Evolutionary conservation across 1,140 invertebrate genomes (phyloP), one percentile per base, ranked within the genome.

Genomic region (Aradophagus sp.): DNA sequence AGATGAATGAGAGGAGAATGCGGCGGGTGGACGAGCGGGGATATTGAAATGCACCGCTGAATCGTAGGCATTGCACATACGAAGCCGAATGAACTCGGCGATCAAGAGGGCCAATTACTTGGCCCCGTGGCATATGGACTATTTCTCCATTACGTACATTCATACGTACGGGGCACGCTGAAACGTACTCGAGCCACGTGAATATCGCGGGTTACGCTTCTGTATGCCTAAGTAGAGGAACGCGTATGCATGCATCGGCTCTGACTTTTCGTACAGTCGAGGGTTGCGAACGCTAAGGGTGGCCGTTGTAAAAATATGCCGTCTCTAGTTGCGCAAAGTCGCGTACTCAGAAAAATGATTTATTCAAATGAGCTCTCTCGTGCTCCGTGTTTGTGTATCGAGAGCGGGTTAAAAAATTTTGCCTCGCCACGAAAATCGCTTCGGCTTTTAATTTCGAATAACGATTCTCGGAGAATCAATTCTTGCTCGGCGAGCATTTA

Each of bases 21-120:
- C 27, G n/a, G n/a, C 20, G 36, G 44, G 59, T 55, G 73, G 39
- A 69, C 69, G 63, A 62, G 65, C 59, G 59, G 55, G 53, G 70
- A 73, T 76, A 77, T 77, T 78, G 75, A 77, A 78, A 76, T 72
- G 69, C 74, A 65, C 70, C 67, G 59, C 70, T 75, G 73, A 53
- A 58, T 68, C 56, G 35, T 67, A 67, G 26, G 50, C 61, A 72
- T 61, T 66, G 61, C 68, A 66, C 48, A 66, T 72, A 35, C 55
- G 55, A 66, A 72, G 44, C 35, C 47, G 63, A 78, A 78, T 66
- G 62, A 74, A 62, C 55, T 74, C 66, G 35, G 44, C 79, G 80
- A 84, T 84, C 82, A 80, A 84, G 81, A 80, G 82, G 74, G 75
- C 82, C 82, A 84, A 84, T 84, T 84, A 83, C 72, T 75, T 68